Evolutionary conservation across 2,888 invertebrate genomes (phyloP).

Genomic region (Orchesella flavescens): DNA sequence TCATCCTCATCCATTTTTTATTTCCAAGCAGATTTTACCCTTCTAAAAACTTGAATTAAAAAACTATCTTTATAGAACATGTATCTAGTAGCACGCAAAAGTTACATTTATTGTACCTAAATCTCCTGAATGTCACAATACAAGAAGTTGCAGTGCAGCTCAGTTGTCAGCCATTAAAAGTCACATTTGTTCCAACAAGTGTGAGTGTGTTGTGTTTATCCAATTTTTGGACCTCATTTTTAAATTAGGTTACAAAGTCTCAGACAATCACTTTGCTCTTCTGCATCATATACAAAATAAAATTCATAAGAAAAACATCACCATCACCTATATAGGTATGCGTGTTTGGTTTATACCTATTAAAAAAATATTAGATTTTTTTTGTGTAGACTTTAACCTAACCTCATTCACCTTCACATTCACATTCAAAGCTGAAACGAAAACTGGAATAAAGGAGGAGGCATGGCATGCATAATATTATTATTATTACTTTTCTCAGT

Average conservation of each 20-base stretch:
- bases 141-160: not conserved
- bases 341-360: too few species aligned
- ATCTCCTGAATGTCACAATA: not conserved
- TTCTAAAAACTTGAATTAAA: too few species aligned
- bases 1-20: too few species aligned
- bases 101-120: too few species aligned
- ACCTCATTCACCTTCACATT: slow-evolving; percentile 4
- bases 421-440: not conserved
- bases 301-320: too few species aligned
- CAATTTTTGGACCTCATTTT: slow-evolving; percentile 9
- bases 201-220: not conserved
- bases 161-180: not conserved
- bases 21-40: too few species aligned
- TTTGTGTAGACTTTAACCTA: not conserved
- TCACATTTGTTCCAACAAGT: not conserved
- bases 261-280: not conserved
- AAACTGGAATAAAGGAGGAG: not conserved
- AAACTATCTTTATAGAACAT: too few species aligned
- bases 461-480: not conserved
- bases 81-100: too few species aligned
- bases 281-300: too few species aligned
- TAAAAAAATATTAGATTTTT: not conserved
- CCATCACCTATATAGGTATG: too few species aligned
- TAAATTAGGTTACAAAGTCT: slow-evolving; percentile 8
- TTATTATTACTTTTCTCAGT: too few species aligned